phyloP scores from a whole-genome alignment of 2,888 invertebrate species.

The Hyles lineata region DNA sequence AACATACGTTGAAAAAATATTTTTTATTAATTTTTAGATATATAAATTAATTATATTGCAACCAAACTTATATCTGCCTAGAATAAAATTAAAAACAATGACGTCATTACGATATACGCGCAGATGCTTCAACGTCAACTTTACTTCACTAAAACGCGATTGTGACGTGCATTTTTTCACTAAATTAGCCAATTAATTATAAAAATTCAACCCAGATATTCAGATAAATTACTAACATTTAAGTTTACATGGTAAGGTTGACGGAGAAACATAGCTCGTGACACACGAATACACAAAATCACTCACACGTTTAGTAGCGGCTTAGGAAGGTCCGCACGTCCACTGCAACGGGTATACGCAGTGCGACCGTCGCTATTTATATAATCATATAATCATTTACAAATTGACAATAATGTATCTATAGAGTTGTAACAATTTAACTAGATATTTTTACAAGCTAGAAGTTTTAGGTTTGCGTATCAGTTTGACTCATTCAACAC shows the following conservation, averaged over 20 bases:
- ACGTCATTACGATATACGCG: conserved; percentile 33
- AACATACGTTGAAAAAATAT: conserved; percentile 9
- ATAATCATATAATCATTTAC: neutral
- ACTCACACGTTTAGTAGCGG: conserved; percentile 38
- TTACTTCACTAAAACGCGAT: neutral
- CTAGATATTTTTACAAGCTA: neutral
- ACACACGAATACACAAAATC: conserved; percentile 32
- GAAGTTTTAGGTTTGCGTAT: neutral
- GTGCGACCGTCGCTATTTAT: neutral
- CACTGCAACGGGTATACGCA: conserved; percentile 6
- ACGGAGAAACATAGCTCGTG: neutral
- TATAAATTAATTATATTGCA: conserved; percentile 52
- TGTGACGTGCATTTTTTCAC: neutral
- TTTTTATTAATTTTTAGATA: conserved; percentile 15
- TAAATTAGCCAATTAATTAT: too few species aligned
- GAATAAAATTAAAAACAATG: conserved; percentile 72
- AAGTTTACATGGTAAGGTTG: neutral
- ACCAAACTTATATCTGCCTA: conserved; percentile 65
- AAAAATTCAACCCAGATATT: neutral
- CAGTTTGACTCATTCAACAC: neutral
- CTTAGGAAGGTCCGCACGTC: conserved; percentile 9
- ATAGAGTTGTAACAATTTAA: neutral
- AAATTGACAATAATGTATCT: neutral
- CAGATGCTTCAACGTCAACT: conserved; percentile 31
- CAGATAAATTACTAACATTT: neutral